A percentile compares a stretch with the other conserved stretches of the same genome.
Conservation (phyloP, 2,113 vertebrate genomes). For the Mormyrus iriodes region DNA sequence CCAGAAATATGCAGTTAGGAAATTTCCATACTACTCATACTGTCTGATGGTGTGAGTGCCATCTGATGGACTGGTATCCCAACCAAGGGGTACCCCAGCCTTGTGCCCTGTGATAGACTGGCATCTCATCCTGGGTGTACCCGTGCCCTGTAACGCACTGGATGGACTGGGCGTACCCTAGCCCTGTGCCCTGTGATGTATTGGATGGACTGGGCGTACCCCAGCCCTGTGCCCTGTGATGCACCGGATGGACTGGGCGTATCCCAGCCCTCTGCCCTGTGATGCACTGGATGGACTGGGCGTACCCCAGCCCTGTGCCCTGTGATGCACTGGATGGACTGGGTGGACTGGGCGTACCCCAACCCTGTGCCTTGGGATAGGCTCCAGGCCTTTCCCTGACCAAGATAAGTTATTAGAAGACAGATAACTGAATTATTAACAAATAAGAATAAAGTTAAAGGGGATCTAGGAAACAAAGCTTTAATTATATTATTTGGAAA, state of each 20-base stretch:
- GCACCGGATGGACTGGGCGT: background rate
- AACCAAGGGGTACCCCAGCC: background rate
- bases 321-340: too few species aligned
- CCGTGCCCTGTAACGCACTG: background rate
- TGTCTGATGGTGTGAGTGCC: background rate
- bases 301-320: too few species aligned
- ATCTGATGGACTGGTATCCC: background rate
- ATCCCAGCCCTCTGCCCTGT: too few species aligned
- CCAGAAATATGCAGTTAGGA: background rate
- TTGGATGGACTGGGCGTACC: background rate
- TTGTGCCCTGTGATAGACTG: background rate
- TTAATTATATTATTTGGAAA: background rate
- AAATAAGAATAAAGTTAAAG: background rate
- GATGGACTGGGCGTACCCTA: background rate
- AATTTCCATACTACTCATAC: background rate
- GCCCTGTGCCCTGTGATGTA: too few species aligned
- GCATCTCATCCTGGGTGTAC: too few species aligned
- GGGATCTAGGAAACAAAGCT: background rate
- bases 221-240: too few species aligned
- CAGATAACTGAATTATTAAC: background rate
- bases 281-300: too few species aligned
- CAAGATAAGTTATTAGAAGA: background rate
- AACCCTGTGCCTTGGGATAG: too few species aligned
- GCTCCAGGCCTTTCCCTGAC: background rate
- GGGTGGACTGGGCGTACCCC: too few species aligned